Evolutionary conservation across 1,140 invertebrate genomes (phyloP), one percentile per base, ranked within the genome.

Genomic region (Vanessa tameamea): DNA sequence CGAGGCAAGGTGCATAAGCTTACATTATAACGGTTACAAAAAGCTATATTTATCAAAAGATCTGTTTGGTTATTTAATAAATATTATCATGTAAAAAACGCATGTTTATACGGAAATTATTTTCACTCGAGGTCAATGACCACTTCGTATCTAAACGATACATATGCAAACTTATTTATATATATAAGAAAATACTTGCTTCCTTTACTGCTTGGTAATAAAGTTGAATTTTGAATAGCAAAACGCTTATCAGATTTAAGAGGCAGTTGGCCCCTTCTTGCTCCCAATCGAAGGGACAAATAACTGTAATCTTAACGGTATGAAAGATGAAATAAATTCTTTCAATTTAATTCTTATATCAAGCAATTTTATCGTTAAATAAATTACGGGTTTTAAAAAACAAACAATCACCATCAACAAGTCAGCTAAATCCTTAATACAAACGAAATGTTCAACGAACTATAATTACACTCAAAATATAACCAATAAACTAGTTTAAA

Each of bases 281-380:
- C 65, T 55, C 31, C 53, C n/a, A 15, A 64, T 68, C 66, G 65
- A 73, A 73, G 72, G 72, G 72, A 68, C 72, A 47, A 26, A 47
- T 73, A 73, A 69, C 72, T 59, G 72, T 53, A 47, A 13, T 15
- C 43, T 47, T 48, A 72, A 68, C 66, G 51, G 66, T 59, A 26
- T 2, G 11, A 26, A 26, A 59, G 55, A 59, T 59, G 20, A 59
- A 13, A 59, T 59, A 26, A 59, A 59, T 26, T 26, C 20, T 59
- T 26, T 26, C 20, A 59, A 26, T 26, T 26, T 26, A 59, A 26
- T 3, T 13, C 55, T 23, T 59, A 59, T 53, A 16, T 53, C n/a
- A n/a, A 7, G 37, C 0, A 9, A 16, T 53, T 20, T 53, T 16
- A 53, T 59, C 23, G 23, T 26, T 23, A 13, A 59, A 14, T 26